Evolutionary conservation across 2,113 vertebrate genomes (phyloP), one percentile per base, ranked within the genome.

Genomic region (Meles meles): DNA sequence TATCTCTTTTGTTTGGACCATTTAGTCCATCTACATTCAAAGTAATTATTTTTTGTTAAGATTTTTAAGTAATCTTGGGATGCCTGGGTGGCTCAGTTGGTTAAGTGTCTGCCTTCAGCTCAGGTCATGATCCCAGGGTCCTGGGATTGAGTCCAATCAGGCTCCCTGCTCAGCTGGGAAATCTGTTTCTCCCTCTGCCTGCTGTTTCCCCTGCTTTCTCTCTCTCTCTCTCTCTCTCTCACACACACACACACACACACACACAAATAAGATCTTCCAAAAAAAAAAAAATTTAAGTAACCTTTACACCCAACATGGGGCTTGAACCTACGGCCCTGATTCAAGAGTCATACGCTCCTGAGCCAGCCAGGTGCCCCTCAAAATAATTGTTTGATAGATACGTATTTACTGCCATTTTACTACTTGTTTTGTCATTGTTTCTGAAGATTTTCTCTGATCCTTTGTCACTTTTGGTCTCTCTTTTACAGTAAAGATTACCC

Each of bases 191-290:
- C 23, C 59, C 59, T 61, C 59, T 61, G 59, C 59, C 59, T 61
- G 59, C 23, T 25, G 3, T 23, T 25, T 3, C 23, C 59, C 59
- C 59, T 61, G 23, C 3, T 61, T 61, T 61, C 59, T 27, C 57
- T 59, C 59, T 61, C 55, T 57, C 55, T 57, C 55, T 57, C 18
- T 57, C 49, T 52, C 49, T 15, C 57, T 23, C 57, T 0, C 57
- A 2, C 8, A 61, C 23, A 27, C 25, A 61, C 11, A 61, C n/a
- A n/a, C n/a, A n/a, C n/a, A 0, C 57, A 2, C 8, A 61, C 23
- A 27, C 25, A 61, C 11, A 61, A 61, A 61, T 59, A 9, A 59
- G 21, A 61, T 61, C 59, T 61, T 61, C 3, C 25, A 61, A 61
- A 27, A 61, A 61, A 61, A 27, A 29, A 63, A 20, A n/a, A 14